Evolutionary conservation across 2,113 vertebrate species (phyloP).

Genomic region (Thamnaconus septentrionalis): DNA sequence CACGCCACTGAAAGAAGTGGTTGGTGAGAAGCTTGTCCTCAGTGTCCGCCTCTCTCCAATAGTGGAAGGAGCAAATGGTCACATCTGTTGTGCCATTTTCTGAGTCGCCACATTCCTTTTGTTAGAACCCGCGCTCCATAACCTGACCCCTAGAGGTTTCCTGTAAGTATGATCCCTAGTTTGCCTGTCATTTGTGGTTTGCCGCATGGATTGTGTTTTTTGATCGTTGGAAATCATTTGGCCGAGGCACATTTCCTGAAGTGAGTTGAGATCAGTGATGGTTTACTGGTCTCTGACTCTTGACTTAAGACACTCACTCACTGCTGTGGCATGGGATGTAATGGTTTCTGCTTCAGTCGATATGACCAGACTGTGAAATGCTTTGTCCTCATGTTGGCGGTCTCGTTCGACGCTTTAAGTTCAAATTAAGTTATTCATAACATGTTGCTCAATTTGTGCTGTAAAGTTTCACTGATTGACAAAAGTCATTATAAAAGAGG

Average conservation of each 20-base stretch:
- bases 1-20: slow-evolving; percentile 8
- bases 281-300: too few relatives aligned
- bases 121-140: slow-evolving; percentile 42
- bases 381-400: too few relatives aligned
- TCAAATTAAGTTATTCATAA: too few relatives aligned
- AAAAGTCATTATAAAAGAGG: too few relatives aligned
- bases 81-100: slow-evolving; percentile 77
- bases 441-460: too few relatives aligned
- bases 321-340: too few relatives aligned
- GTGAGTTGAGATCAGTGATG: too few relatives aligned
- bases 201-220: slow-evolving; percentile 58
- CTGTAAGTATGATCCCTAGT: slow-evolving; percentile 70
- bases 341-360: too few relatives aligned
- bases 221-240: background rate
- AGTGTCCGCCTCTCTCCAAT: slow-evolving; percentile 59
- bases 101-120: slow-evolving; percentile 69
- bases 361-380: too few relatives aligned
- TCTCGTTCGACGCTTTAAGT: too few relatives aligned
- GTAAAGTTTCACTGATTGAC: too few relatives aligned
- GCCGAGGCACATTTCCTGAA: background rate
- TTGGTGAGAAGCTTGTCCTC: slow-evolving; percentile 39
- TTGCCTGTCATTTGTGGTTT: slow-evolving; percentile 11
- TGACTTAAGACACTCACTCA: too few relatives aligned
- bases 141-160: slow-evolving; percentile 37
- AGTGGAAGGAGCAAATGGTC: slow-evolving; percentile 69